Conservation (phyloP, 1,140 invertebrate genomes). For the Drosophila obscura region DNA sequence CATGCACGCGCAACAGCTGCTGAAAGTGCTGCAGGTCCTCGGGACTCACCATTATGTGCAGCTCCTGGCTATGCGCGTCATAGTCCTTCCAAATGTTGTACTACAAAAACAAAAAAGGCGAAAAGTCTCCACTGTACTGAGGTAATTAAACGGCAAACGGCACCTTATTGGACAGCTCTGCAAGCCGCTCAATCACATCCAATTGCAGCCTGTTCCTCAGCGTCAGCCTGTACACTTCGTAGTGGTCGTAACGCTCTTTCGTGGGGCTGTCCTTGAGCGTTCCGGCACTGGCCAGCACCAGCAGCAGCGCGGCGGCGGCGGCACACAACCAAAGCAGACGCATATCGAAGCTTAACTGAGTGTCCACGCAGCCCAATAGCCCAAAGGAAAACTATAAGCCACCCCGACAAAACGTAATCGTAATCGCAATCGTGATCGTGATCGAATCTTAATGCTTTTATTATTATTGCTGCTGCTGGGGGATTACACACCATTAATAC, state of each 20-base stretch:
- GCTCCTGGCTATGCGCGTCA: conserved; percentile 44
- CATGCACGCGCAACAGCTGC: conserved; percentile 36
- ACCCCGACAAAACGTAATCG: background rate
- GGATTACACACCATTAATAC: conserved; percentile 37
- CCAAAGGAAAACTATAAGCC: conserved; percentile 2
- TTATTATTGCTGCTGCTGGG: conserved; percentile 9
- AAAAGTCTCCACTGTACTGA: background rate
- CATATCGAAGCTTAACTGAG: conserved; percentile 47
- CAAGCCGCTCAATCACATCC: no score
- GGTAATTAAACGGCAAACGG: no score
- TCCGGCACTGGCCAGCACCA: conserved; percentile 48
- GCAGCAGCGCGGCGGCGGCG: conserved; percentile 8
- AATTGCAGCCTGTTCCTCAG: conserved; percentile 29
- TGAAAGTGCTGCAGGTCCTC: conserved; percentile 38
- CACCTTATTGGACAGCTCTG: no score
- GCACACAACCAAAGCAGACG: conserved; percentile 54
- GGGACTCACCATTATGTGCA: conserved; percentile 72
- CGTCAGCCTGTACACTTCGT: conserved; percentile 52
- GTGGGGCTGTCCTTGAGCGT: conserved; percentile 22
- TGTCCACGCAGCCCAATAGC: background rate
- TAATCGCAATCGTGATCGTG: background rate
- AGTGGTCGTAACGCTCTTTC: conserved; percentile 61
- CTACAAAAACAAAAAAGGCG: conserved; percentile 29
- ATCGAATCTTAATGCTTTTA: conserved; percentile 64
- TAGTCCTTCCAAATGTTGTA: conserved; percentile 77